Evolutionary conservation across 1,140 invertebrate genomes (phyloP), one percentile per base, ranked within the genome.

Genomic region (Nephila pilipes): DNA sequence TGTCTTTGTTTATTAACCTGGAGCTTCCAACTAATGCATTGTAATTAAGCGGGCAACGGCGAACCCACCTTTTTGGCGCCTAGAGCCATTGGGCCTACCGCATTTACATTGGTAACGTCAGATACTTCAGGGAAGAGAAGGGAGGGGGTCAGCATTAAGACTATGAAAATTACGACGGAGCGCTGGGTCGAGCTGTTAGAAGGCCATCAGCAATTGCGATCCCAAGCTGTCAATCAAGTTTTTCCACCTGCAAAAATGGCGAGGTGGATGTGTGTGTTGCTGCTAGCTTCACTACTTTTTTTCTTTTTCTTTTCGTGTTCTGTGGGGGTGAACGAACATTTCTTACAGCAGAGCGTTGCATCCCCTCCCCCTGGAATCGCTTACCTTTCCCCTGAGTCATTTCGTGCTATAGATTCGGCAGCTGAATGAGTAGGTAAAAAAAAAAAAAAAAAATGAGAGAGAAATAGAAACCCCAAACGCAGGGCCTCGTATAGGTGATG

Each of bases 211-310:
- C 60, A 63, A 63, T 63, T 46, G 22, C 18, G 69, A 69, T 63
- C 83, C 81, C 65, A 87, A 87, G 91, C 91, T 93, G 91, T 93
- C 91, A 93, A 93, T 93, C 91, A 93, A 93, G 91, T 93, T 93
- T 93, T 93, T 93, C 91, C 91, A 93, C 91, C 91, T 93, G 91
- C 91, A 32, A 92, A 81, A 79, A 79, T 55, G 88, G 65, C 32
- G 65, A 65, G 10, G 63, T 65, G 63, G n/a, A 65, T 65, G 63
- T 65, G 63, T 65, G 14, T 65, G 63, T 25, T n/a, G n/a, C 12
- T 58, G 12, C 83, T 85, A 4, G 46, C 6, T 46, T 46, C 46
- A 46, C 46, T 46, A 46, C 58, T 63, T 87, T 63, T 38, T 87
- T 36, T 57, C 46, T 85, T 55, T 25, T 81, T 46, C 46, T 54